phyloP scores from a whole-genome alignment of 2,797 vertebrate species.

The Chelon labrosus region DNA sequence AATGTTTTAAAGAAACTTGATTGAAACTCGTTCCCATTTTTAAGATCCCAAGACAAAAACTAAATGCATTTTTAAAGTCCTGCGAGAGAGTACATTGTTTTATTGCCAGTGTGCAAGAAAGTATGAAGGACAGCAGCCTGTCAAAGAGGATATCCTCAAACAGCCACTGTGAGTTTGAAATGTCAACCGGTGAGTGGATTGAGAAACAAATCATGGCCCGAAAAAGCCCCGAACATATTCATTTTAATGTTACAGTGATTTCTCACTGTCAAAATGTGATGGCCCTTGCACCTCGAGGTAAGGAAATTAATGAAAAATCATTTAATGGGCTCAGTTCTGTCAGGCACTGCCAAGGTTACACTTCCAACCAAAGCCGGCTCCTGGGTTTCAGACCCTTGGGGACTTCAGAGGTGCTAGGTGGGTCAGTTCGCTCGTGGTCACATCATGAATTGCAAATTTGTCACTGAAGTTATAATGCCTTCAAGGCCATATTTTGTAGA shows the following conservation, averaged over 20 bases:
- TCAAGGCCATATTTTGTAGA: no score
- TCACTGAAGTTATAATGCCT: neutral
- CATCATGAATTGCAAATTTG: conserved; percentile 17
- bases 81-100: neutral
- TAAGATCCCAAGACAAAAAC: neutral
- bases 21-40: neutral
- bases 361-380: neutral
- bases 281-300: neutral
- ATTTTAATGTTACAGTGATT: neutral
- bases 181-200: neutral
- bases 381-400: neutral
- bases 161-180: neutral
- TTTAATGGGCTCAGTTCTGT: conserved; percentile 5
- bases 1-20: neutral
- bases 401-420: neutral
- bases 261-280: conserved; percentile 4
- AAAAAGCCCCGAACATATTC: no score
- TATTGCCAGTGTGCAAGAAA: neutral
- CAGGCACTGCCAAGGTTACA: neutral
- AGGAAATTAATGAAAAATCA: no score
- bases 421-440: conserved; percentile 25
- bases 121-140: neutral
- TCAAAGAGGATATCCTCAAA: neutral
- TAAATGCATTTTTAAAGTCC: neutral
- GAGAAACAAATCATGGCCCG: neutral